Percentiles rank a stretch among this genome's conserved stretches.
Conservation (phyloP, 2,113 vertebrate genomes). For the Hemiprocne comata region DNA sequence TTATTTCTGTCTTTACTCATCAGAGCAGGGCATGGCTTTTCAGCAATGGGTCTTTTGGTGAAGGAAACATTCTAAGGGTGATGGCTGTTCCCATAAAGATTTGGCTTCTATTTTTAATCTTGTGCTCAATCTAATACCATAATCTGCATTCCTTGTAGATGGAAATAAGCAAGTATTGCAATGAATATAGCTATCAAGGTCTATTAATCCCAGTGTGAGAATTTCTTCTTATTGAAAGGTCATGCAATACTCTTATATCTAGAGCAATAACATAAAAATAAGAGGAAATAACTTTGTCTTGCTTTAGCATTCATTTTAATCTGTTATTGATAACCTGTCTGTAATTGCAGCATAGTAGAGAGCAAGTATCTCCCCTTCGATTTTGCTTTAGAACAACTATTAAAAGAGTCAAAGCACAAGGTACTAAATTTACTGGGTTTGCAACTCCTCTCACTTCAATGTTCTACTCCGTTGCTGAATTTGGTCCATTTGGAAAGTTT, state of each 20-base stretch:
- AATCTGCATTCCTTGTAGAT: not conserved
- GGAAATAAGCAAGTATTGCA: not conserved
- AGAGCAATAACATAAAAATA: not conserved
- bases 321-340: not conserved
- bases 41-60: not conserved
- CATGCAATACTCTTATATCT: not conserved
- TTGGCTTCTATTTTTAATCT: not conserved
- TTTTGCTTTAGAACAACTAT: slow-evolving; percentile 20
- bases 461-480: not conserved
- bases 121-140: not conserved
- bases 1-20: not conserved
- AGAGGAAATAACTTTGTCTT: not conserved
- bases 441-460: not conserved
- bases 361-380: not conserved
- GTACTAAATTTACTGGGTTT: not conserved
- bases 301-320: not conserved
- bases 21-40: not conserved
- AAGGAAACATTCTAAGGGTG: not conserved
- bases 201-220: not conserved
- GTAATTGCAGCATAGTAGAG: not conserved
- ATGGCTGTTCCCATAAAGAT: not conserved
- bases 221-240: not conserved
- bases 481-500: slow-evolving; percentile 5
- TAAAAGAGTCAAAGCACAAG: not conserved
- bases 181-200: not conserved